phyloP scores from a whole-genome alignment of 2,797 vertebrate genomes.

The Myotis myotis region DNA sequence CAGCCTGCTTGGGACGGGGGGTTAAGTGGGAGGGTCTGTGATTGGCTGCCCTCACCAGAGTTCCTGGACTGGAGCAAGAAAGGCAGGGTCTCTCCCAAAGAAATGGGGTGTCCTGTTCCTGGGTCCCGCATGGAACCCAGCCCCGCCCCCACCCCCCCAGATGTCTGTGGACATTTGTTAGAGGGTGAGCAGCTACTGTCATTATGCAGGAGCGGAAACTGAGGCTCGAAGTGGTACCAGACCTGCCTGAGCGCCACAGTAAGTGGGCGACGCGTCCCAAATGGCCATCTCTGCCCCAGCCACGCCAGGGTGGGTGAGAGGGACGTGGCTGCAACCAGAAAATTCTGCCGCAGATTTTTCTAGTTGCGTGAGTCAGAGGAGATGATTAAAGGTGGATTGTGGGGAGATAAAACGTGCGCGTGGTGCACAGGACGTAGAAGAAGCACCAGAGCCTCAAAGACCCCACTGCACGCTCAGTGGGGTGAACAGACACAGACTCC shows the following conservation, averaged over 20 bases:
- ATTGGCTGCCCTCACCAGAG: not conserved
- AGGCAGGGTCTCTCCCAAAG: not conserved
- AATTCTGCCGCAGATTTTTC: not conserved
- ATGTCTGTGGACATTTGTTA: not conserved
- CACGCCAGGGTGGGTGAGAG: not conserved
- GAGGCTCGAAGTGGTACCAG: not conserved
- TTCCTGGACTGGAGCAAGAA: not conserved
- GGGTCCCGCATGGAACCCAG: not conserved
- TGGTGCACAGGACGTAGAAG: not conserved
- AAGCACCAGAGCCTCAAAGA: not conserved
- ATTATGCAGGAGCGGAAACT: not conserved
- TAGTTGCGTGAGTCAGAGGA: not conserved
- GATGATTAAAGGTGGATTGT: conserved; percentile 35
- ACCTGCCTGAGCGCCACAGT: not conserved
- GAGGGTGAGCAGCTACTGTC: not conserved
- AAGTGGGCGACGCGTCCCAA: not conserved
- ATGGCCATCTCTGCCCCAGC: not conserved
- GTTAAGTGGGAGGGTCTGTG: not conserved
- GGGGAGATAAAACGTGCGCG: conserved; percentile 8
- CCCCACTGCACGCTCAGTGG: accelerated
- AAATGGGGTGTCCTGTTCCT: not conserved
- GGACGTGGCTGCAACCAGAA: not conserved
- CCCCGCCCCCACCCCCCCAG: not conserved
- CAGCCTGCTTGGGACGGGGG: not conserved
- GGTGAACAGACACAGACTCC: conserved; percentile 30